A percentile compares a stretch with the other conserved stretches of the same genome.
Evolutionary conservation across 1,140 invertebrate genomes (phyloP).

Genomic region (Drosophila saltans): DNA sequence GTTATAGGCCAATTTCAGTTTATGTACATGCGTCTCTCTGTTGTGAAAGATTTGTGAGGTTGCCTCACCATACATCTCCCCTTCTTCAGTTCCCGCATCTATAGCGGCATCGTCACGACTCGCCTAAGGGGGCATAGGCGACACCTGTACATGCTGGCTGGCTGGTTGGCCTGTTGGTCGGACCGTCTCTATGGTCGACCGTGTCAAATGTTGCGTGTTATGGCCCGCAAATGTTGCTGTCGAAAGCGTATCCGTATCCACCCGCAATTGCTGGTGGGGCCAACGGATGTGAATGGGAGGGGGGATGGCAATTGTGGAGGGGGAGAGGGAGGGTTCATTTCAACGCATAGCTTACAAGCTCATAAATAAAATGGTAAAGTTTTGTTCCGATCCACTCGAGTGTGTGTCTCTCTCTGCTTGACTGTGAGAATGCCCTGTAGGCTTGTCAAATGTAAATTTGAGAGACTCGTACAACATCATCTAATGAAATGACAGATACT

Average conservation of each 20-base stretch:
- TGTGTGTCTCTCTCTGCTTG: constrained; percentile 48
- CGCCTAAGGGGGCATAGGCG: constrained; percentile 26
- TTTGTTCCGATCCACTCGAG: constrained; percentile 52
- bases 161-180: constrained; percentile 14
- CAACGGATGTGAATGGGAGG: not conserved
- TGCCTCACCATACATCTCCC: not conserved
- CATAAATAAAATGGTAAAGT: constrained; percentile 71
- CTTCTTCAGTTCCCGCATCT: not conserved
- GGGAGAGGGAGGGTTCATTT: constrained; percentile 34
- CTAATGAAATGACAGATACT: constrained; percentile 13
- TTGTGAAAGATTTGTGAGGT: constrained; percentile 70
- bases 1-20: constrained; percentile 79
- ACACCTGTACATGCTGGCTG: constrained; percentile 59
- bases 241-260: constrained; percentile 67
- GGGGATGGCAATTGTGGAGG: constrained; percentile 12
- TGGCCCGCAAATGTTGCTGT: constrained; percentile 76
- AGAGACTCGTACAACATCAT: constrained; percentile 11
- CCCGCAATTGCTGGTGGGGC: constrained; percentile 8
- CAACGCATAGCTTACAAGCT: constrained; percentile 73
- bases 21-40: constrained; percentile 74
- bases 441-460: constrained; percentile 60
- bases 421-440: constrained; percentile 72
- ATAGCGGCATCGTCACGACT: not conserved
- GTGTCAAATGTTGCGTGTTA: constrained; percentile 80
- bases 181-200: constrained; percentile 42